Base-by-base conservation (phyloP, 2,797 vertebrate species). In the Poeciliopsis gracilis region DNA sequence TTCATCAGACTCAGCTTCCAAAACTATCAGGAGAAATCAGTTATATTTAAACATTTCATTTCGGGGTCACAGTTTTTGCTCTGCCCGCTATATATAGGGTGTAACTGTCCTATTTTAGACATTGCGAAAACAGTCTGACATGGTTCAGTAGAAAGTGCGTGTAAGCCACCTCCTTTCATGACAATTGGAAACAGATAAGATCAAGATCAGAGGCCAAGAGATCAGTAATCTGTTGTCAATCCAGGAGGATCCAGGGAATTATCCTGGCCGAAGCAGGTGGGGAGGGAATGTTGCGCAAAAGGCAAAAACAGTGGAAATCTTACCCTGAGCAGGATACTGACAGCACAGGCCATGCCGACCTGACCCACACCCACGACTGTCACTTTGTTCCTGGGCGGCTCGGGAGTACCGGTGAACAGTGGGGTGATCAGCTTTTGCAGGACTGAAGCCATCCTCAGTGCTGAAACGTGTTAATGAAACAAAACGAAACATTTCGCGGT, bases 401-500 rank as follows among this genome's bases (percentile, higher is more conserved):
- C 63, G 0, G 87, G 0, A 16, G 93, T 91, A 2, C 82, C 94
- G 0, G 86, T 86, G 0, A 92, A 87, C 13, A 97, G 69, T 0
- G 95, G 83, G 2, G 92, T 94, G 49, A 98, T 95, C 82, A 98
- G 95, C 88, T 97, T 97, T 59, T 97, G 95, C 90, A 97, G 95
- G 20, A 98, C 82, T 2, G 95, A 96, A 61, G 97, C 94, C 97
- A 98, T 98, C 86, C 84, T 92, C 46, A 83, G 76, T 28, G 88
- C 92, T 94, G 81, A 55, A 70, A 63, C 45, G 43, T 23, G 30
- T 30, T 71, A 57, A 46, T 0, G 3, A 51, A 38, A 79, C 43
- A 41, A n/a, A 47, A 51, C 1, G 18, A 76, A 36, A 76, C 36
- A 38, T 23, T 25, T 30, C 18, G 53, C 23, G 7, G 23, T 28